Evolutionary conservation across 2,888 invertebrate genomes (phyloP), one percentile per base, ranked within the genome.

Genomic region (Habroteleia sp.): DNA sequence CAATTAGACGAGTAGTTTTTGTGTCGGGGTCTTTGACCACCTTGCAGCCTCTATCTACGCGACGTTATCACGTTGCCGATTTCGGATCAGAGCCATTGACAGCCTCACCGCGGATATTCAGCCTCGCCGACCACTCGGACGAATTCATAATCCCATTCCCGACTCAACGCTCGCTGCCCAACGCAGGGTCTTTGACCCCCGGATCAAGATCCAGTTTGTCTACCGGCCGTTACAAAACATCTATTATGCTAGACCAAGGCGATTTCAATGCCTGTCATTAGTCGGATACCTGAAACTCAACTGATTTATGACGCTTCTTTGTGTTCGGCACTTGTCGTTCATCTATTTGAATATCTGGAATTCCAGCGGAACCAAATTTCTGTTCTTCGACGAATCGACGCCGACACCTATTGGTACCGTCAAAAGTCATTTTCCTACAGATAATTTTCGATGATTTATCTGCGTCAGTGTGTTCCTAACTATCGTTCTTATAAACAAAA

Each of bases 121-220:
- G n/a, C n/a, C n/a, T n/a, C n/a, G n/a, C n/a, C n/a, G n/a, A n/a
- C n/a, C n/a, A n/a, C n/a, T n/a, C n/a, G n/a, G n/a, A n/a, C 8
- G 41, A 20, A 14, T 29, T 14, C 27, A 41, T 17, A 29, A 54
- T 33, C 23, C 20, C 31, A 13, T 41, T 41, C 17, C 56, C 56
- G 42, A 41, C 37, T 50, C 8, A 1, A 0, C 7, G 1, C 8
- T 3, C n/a, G 25, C 42, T 44, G 16, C 27, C 48, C 33, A 48
- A 20, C 44, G 5, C 48, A 11, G 25, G 66, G 68, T 69, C 68
- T 33, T 46, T 50, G 68, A 69, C 56, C 68, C 39, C 23, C 25
- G 35, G 11, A 58, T 35, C 50, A 8, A 50, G 68, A 69, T 69
- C 68, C 68, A 69, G 68, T 69, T 69, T 35, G 58, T 42, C 48